Evolutionary conservation across 2,797 vertebrate genomes (phyloP), one percentile per base, ranked within the genome.

Genomic region (Fistularia tabacaria): DNA sequence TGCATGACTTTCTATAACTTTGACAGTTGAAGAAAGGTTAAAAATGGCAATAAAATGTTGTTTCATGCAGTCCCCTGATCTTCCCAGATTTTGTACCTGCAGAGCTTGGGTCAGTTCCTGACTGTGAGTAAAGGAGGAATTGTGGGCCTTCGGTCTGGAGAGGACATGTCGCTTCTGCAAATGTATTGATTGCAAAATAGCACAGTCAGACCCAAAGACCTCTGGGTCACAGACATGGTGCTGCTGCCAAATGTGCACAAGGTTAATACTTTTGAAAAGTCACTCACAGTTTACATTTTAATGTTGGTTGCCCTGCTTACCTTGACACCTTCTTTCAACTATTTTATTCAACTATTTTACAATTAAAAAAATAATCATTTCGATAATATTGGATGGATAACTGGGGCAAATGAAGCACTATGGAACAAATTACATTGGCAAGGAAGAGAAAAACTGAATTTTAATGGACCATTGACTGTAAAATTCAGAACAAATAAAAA

Each of bases 191-290:
- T 95, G 49, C 85, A 82, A 40, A 91, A 91, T 54, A 89, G 90
- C 76, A 81, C 86, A 0, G 87, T 89, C 51, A 78, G 79, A 59
- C 85, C 88, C 57, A 93, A 90, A 82, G 88, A 93, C 81, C 87
- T 94, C 15, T 94, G 92, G 92, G 92, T 92, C 62, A 94, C 94
- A 1, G 90, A 90, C 50, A 51, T 91, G 78, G 90, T 88, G 69
- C 79, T 90, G 62, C 77, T 94, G 66, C 86, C 85, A 76, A 94
- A 93, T 38, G 71, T 90, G 8, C 87, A 93, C 80, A 93, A 93
- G 93, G 94, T 94, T 79, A 54, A 69, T 44, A 8, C 36, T 44
- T 53, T 14, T 8, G 37, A 0, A 53, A 51, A 13, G 10, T 10
- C 52, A 10, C 25, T n/a, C n/a, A n/a, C n/a, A n/a, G 25, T 25